Conservation (phyloP, 2,797 vertebrate genomes). For the Graptemys geographica region DNA sequence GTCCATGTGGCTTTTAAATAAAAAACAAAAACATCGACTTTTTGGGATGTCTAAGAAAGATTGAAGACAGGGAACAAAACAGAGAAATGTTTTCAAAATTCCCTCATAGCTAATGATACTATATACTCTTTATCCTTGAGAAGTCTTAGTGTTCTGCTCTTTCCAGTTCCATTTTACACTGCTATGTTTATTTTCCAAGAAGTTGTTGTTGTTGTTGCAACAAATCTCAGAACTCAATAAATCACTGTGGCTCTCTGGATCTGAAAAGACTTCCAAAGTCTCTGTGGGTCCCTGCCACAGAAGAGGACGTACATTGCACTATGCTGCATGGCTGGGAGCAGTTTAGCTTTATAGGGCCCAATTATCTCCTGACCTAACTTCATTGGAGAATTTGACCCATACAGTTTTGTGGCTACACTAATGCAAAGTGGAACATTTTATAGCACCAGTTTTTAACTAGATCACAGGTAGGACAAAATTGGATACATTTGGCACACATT, state of each 20-base stretch:
- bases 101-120: not conserved
- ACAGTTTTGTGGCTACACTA: not conserved
- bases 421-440: not conserved
- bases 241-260: not conserved
- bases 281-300: not conserved
- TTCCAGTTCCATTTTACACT: not conserved
- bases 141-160: not conserved
- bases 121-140: not conserved
- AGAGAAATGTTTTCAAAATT: not conserved
- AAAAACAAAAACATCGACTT: not conserved
- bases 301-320: not conserved
- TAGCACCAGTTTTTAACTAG: conserved; percentile 3
- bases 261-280: not conserved
- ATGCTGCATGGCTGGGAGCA: not conserved
- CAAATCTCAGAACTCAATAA: not conserved
- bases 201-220: not conserved
- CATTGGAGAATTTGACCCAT: conserved; percentile 11
- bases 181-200: not conserved
- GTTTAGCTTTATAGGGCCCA: not conserved
- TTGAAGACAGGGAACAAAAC: not conserved
- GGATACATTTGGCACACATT: not conserved
- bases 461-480: not conserved
- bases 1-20: not conserved
- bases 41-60: not conserved
- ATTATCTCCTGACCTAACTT: not conserved